Base-by-base conservation (phyloP, 2,888 invertebrate genomes). In the Hydraecia micacea region DNA sequence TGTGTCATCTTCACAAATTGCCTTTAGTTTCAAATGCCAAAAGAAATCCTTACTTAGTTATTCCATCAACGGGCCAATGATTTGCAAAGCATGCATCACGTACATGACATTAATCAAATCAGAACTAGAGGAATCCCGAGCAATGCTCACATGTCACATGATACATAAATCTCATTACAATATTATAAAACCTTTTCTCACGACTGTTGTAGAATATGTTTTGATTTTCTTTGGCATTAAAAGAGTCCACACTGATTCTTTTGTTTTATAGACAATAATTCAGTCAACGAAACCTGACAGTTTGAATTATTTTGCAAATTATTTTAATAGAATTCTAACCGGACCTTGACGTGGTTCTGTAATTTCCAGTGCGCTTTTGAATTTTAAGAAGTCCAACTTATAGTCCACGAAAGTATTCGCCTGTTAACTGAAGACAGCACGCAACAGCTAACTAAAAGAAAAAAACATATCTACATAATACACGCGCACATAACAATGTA, bases 91-190 rank as follows among this genome's bases (percentile, higher is more conserved):
- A 74, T 73, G 73, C 79, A 77, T 62, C 65, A 72, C 82, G 81
- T 85, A 89, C 84, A 84, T 84, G 81, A 73, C 75, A 83, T 88
- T 95, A 95, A 95, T 95, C 92, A 92, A 95, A 95, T 95, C 95
- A 95, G 90, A 90, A 83, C 89, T 86, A 85, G 85, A 80, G 89
- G 96, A 95, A 95, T 92, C 95, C 95, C 75, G 85, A 92, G 73
- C 77, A 95, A 89, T 94, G 94, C 85, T 86, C 87, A 89, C 92
- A 91, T 89, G 91, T 88, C 88, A 84, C 83, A 83, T 87, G 83
- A 87, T 86, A 89, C 75, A 86, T 88, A 93, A 95, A 95, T 95
- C 95, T 91, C 89, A 94, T 95, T 94, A 95, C 77, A 78, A 77
- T 81, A 77, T 68, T 81, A 77, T 68, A 78, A 87, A 81, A 76